These are phyloP conservation scores for Melipona quadrifasciata DNA, from an alignment of 1,140 invertebrate genomes.

Conservation along the genomic window DNA sequence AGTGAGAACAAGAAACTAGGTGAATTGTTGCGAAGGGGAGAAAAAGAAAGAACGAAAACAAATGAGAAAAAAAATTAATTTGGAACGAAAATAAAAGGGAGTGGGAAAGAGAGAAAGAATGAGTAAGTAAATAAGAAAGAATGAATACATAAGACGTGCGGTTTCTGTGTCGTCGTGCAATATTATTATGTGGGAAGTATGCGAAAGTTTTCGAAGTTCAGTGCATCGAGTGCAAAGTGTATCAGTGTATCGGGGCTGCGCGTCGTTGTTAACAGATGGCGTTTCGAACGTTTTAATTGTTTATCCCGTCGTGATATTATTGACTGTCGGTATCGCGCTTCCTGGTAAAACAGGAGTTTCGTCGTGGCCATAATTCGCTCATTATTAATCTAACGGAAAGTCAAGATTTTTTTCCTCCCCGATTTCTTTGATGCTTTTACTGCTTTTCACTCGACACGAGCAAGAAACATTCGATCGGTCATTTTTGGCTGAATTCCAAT, in stretches of 20 bases:
- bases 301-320: slow-evolving; percentile 20
- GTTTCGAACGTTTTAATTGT: not conserved
- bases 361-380: not conserved
- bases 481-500: slow-evolving; percentile 16
- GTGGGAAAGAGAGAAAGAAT: slow-evolving; percentile 16
- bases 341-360: slow-evolving; percentile 18
- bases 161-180: slow-evolving; percentile 58
- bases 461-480: slow-evolving; percentile 10
- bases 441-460: slow-evolving; percentile 44
- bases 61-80: not conserved
- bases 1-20: slow-evolving; percentile 27
- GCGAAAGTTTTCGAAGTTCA: slow-evolving; percentile 46
- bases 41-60: not conserved
- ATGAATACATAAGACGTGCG: slow-evolving; percentile 38
- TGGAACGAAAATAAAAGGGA: slow-evolving; percentile 10
- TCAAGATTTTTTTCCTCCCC: too few relatives aligned
- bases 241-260: slow-evolving; percentile 15
- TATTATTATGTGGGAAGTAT: slow-evolving; percentile 20
- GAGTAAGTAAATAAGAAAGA: not conserved
- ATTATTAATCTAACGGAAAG: slow-evolving; percentile 5
- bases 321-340: not conserved
- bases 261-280: slow-evolving; percentile 54
- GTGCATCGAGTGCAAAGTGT: slow-evolving; percentile 39
- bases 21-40: not conserved
- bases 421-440: not conserved